A percentile compares a stretch with the other conserved stretches of the same genome.
These are phyloP conservation scores for Zophobas morio DNA, from an alignment of 1,140 invertebrate genomes.

Conservation along the genomic window DNA sequence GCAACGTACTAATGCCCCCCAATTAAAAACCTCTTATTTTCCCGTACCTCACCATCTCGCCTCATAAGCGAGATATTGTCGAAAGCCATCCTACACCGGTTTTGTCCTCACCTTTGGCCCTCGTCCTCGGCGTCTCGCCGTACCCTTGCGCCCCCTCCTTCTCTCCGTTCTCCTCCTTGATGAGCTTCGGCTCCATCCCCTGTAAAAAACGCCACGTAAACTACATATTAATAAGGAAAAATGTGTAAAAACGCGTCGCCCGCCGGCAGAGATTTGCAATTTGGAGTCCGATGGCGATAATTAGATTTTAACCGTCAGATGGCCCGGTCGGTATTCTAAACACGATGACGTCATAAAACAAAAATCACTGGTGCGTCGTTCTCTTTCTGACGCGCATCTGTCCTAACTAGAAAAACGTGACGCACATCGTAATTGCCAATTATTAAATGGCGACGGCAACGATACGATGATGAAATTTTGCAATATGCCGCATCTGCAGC, in stretches of 20 bases:
- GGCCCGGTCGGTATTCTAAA: constrained; percentile 61
- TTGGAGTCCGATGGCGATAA: constrained; percentile 54
- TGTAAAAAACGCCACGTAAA: constrained; percentile 54
- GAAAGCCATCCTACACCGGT: no score
- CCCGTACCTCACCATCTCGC: no score
- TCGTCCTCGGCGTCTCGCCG: constrained; percentile 56
- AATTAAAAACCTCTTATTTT: no score
- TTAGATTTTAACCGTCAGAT: constrained; percentile 61
- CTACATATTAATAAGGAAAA: constrained; percentile 32
- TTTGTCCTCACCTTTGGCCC: constrained; percentile 60
- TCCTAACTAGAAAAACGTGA: constrained; percentile 64
- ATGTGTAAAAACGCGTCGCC: constrained; percentile 4
- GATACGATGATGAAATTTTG: constrained; percentile 49
- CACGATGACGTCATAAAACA: constrained; percentile 64
- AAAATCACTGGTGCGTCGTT: constrained; percentile 58
- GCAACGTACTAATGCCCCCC: no score
- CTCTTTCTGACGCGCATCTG: constrained; percentile 39
- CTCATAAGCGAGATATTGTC: no score
- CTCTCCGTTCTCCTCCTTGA: constrained; percentile 65
- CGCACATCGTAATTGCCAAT: constrained; percentile 62
- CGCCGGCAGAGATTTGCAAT: background rate
- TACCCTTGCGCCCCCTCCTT: constrained; percentile 60
- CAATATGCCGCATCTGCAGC: constrained; percentile 50
- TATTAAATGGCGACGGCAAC: constrained; percentile 57
- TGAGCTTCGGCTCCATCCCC: constrained; percentile 66